These are phyloP conservation scores for Anticlea derivata DNA, from an alignment of 2,888 invertebrate species.

Conservation along the genomic window DNA sequence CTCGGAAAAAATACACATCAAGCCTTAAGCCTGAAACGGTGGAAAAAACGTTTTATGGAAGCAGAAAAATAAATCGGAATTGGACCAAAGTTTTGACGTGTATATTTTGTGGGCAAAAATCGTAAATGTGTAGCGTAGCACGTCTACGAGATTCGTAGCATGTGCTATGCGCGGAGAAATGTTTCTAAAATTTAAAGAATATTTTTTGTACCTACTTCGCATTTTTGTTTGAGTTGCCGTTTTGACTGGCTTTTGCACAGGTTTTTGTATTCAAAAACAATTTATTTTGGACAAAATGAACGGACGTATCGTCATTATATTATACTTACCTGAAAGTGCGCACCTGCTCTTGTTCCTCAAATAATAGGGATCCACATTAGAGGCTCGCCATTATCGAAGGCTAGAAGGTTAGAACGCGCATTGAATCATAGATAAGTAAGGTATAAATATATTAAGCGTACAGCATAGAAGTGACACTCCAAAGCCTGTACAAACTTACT, in stretches of 20 bases:
- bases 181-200: too few species aligned
- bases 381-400: slow-evolving; percentile 23
- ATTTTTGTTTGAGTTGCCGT: too few species aligned
- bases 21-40: too few species aligned
- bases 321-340: slow-evolving; percentile 5
- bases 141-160: not conserved
- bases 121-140: not conserved
- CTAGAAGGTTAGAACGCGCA: slow-evolving; percentile 20
- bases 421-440: slow-evolving; percentile 16
- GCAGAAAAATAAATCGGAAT: not conserved
- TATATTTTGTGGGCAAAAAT: too few species aligned
- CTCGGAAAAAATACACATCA: too few species aligned
- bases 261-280: too few species aligned
- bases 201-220: too few species aligned
- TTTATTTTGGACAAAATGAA: too few species aligned
- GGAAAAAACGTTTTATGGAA: too few species aligned
- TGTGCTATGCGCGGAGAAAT: not conserved
- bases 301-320: not conserved
- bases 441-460: not conserved
- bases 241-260: not conserved
- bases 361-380: slow-evolving; percentile 21
- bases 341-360: slow-evolving; percentile 15
- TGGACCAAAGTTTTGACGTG: not conserved
- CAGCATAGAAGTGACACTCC: slow-evolving; percentile 6
- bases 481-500: too few species aligned